A percentile compares a stretch with the other conserved stretches of the same genome.
Conservation (phyloP, 1,140 invertebrate genomes). For the Macrotrachela quadricornifera region DNA sequence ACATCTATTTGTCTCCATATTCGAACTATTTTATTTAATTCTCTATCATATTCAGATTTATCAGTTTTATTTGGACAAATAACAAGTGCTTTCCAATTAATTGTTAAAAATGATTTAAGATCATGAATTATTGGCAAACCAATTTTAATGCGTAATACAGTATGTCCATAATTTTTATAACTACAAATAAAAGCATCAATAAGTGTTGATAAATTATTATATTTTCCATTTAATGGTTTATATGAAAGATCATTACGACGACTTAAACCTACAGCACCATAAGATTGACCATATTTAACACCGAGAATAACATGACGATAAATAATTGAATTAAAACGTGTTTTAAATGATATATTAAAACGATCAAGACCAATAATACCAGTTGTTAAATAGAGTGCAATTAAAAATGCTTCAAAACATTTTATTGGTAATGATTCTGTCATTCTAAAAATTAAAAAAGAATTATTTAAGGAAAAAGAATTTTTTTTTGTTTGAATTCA, state of each 20-base stretch:
- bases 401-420: conserved; percentile 31
- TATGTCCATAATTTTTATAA: conserved; percentile 1
- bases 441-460: conserved; percentile 27
- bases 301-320: conserved; percentile 31
- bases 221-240: conserved; percentile 19
- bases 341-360: conserved; percentile 30
- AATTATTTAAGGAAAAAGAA: neutral
- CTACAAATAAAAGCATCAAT: neutral
- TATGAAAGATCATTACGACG: conserved; percentile 29
- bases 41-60: too few relatives aligned
- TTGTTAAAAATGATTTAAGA: too few relatives aligned
- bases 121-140: neutral
- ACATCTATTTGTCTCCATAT: too few relatives aligned
- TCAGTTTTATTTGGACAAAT: too few relatives aligned
- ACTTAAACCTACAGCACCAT: conserved; percentile 30
- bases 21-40: too few relatives aligned
- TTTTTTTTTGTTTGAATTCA: neutral
- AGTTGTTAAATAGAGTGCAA: conserved; percentile 26
- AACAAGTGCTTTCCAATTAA: too few relatives aligned
- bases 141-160: conserved; percentile 2
- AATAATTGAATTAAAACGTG: conserved; percentile 17
- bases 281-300: conserved; percentile 19
- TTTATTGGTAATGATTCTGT: conserved; percentile 31
- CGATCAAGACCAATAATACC: conserved; percentile 16
- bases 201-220: neutral